Percentiles rank a stretch among this genome's conserved stretches.
Conservation (phyloP, 2,797 vertebrate species). For the Gastrophryne carolinensis region DNA sequence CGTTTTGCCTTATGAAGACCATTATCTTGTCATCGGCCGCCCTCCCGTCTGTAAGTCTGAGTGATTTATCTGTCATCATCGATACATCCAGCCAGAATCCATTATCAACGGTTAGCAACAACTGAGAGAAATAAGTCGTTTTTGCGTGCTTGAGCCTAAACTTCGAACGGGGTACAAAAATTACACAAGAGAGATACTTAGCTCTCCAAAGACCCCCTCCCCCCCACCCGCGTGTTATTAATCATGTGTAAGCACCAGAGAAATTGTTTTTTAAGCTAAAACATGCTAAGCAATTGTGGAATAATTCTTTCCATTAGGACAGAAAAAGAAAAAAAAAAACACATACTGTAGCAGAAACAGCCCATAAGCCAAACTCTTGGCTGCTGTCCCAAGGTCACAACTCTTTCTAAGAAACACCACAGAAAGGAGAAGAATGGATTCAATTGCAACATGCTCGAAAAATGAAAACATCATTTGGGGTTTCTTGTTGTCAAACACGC, state of each 20-base stretch:
- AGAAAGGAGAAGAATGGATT: slow-evolving; percentile 3
- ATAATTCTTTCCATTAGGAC: slow-evolving; percentile 21
- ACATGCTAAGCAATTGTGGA: slow-evolving; percentile 10
- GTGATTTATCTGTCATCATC: not conserved
- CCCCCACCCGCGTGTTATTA: not conserved
- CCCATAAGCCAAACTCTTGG: slow-evolving; percentile 17
- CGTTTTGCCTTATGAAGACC: not conserved
- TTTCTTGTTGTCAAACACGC: slow-evolving; percentile 21
- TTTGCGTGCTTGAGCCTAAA: too few species aligned
- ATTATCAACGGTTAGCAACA: not conserved
- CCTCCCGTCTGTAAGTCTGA: not conserved
- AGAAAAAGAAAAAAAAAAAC: slow-evolving; percentile 2
- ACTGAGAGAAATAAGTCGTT: not conserved
- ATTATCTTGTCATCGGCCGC: not conserved
- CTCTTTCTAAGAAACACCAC: slow-evolving; percentile 29
- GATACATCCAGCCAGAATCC: not conserved
- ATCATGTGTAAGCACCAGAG: not conserved
- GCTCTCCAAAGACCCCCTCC: not conserved
- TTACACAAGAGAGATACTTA: not conserved
- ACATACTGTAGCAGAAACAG: slow-evolving; percentile 5
- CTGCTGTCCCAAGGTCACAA: slow-evolving; percentile 16
- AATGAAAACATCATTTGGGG: slow-evolving; percentile 3
- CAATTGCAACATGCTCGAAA: slow-evolving; percentile 4
- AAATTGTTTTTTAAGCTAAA: slow-evolving; percentile 1
- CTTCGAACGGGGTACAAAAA: not conserved